Evolutionary conservation across 2,888 invertebrate species (phyloP), one percentile per base, ranked within the genome.

Genomic region (Sphecodes monilicornis): DNA sequence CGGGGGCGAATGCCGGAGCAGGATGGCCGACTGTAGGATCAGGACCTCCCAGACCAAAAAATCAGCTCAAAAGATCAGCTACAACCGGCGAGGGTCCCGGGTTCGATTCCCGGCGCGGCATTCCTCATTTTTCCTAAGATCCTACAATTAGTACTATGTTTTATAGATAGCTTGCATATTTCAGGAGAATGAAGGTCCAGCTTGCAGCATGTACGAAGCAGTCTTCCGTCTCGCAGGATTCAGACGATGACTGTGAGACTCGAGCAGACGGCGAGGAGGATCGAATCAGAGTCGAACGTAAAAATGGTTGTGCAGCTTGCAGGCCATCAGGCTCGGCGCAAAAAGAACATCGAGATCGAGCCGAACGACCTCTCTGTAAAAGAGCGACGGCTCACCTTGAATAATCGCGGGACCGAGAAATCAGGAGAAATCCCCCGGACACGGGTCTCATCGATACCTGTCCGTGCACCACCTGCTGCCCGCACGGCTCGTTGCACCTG

Each of bases 391-490:
- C 1, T 46, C 39, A 32, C 46, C 60, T 22, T 60, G n/a, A 46
- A 77, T 39, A 66, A 76, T 60, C 60, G 77, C 68, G 68, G 32
- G 13, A 72, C 22, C 68, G 69, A 57, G 82, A 78, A 74, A 78
- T 83, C 75, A 29, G 22, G 50, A 32, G 78, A 88, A 69, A 79
- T 86, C 66, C 54, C 64, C 57, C 50, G 69, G 39, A 46, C 29
- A 26, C 60, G 11, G 60, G 50, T 46, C 77, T 76, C 73, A 32
- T 72, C 54, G 80, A 75, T 86, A 82, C 80, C 80, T 85, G 87
- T 82, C 78, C 81, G 26, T 76, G 82, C 82, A 85, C 84, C 90
- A 90, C 82, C 90, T 90, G 90, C 90, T 78, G 76, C n/a, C 57
- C 26, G 57, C 13, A 13, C 82, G 68, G 76, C 64, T 16, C 26